Percentiles rank a stretch among this genome's conserved stretches.
phyloP scores from a whole-genome alignment of 2,113 vertebrate genomes.

The Daubentonia madagascariensis region DNA sequence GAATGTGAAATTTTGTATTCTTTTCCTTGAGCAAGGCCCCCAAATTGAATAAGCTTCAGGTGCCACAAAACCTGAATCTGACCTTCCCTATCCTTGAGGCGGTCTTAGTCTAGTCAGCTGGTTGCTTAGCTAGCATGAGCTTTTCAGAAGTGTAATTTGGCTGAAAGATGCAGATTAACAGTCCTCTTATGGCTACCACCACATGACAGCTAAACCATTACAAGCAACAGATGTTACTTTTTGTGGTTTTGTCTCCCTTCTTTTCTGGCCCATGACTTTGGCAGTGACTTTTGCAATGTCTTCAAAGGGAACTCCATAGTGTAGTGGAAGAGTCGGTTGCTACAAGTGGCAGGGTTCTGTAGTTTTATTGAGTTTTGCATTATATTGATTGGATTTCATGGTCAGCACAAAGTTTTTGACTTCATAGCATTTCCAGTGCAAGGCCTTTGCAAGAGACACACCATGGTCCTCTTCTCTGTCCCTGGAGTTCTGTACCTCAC shows the following conservation, averaged over 20 bases:
- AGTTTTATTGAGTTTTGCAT: neutral
- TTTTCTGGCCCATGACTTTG: neutral
- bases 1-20: neutral
- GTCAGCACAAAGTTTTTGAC: neutral
- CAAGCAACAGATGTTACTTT: neutral
- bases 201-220: neutral
- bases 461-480: neutral
- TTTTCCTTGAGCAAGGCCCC: neutral
- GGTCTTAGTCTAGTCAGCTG: neutral
- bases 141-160: neutral
- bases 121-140: neutral
- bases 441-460: neutral
- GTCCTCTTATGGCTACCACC: neutral
- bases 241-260: neutral
- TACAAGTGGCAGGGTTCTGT: neutral
- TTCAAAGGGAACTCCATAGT: neutral
- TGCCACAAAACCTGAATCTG: neutral
- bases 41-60: neutral
- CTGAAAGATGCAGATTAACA: neutral
- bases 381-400: neutral
- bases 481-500: neutral
- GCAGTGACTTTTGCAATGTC: neutral
- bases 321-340: neutral
- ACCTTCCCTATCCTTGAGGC: neutral
- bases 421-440: neutral